A percentile compares a stretch with the other conserved stretches of the same genome.
Evolutionary conservation across 2,113 vertebrate genomes (phyloP).

Genomic region (Harpagus bidentatus): DNA sequence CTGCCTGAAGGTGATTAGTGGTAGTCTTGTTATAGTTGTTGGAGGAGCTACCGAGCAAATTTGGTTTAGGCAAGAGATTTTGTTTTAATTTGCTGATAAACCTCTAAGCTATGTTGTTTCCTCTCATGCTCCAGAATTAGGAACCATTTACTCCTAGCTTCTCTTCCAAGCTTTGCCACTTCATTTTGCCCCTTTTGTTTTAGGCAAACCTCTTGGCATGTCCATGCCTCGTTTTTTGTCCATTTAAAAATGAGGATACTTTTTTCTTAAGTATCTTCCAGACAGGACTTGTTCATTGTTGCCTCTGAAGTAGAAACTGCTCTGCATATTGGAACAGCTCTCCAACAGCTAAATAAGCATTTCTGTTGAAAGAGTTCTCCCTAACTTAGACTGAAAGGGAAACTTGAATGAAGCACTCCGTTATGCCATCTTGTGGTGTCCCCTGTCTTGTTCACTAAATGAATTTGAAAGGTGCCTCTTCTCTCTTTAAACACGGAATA

Average conservation of each 20-base stretch:
- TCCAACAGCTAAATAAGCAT: neutral
- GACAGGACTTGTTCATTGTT: neutral
- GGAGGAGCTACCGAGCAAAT: neutral
- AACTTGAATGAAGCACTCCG: neutral
- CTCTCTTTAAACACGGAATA: neutral
- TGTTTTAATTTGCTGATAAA: neutral
- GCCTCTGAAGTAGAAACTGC: neutral
- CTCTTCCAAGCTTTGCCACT: neutral
- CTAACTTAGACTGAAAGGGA: neutral
- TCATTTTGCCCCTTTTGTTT: neutral
- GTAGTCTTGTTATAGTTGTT: neutral
- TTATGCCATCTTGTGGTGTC: conserved; percentile 57
- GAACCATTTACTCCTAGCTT: neutral
- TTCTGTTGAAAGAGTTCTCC: neutral
- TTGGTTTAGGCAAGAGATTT: neutral
- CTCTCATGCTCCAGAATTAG: neutral
- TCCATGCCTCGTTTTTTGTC: neutral
- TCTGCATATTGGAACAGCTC: neutral
- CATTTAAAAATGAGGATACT: neutral
- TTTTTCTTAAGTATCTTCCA: neutral
- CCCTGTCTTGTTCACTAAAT: neutral
- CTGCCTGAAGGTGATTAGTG: neutral
- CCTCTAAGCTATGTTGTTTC: neutral
- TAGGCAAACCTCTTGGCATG: neutral
- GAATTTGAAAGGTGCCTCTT: neutral